Conservation (phyloP, 2,113 vertebrate genomes). For the Tetraodon nigroviridis region DNA sequence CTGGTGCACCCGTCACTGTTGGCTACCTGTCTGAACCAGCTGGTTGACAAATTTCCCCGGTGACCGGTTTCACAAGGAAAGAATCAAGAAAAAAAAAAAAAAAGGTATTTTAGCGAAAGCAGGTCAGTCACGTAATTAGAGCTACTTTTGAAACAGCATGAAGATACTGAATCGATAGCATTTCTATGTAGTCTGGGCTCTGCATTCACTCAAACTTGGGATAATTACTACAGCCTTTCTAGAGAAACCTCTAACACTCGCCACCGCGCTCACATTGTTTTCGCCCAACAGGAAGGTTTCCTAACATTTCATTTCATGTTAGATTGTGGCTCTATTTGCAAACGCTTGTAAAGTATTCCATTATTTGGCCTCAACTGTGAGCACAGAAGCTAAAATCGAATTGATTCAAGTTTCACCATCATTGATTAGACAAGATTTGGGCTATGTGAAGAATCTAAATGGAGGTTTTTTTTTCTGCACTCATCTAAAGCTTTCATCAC, state of each 20-base stretch:
- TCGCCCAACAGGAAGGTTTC: not conserved
- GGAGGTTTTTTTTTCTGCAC: too few relatives aligned
- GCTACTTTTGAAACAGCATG: conserved; percentile 15
- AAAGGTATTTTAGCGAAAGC: conserved; percentile 16
- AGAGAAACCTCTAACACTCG: too few relatives aligned
- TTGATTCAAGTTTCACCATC: too few relatives aligned
- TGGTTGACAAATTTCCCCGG: conserved; percentile 10
- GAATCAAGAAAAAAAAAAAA: not conserved
- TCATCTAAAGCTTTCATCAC: too few relatives aligned
- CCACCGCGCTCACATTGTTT: too few relatives aligned
- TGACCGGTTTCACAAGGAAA: too few relatives aligned
- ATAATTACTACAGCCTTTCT: conserved; percentile 36
- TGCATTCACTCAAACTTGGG: conserved; percentile 19
- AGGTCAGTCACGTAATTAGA: conserved; percentile 16
- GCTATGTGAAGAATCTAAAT: too few relatives aligned
- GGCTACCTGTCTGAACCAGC: conserved; percentile 20
- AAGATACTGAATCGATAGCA: conserved; percentile 23
- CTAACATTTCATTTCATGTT: conserved; percentile 1
- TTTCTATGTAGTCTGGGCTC: conserved; percentile 27
- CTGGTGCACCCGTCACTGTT: not conserved
- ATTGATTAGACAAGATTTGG: too few relatives aligned
- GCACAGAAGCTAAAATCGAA: too few relatives aligned
- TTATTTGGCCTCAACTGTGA: too few relatives aligned
- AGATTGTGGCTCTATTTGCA: not conserved
- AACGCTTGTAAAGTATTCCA: not conserved